Percentiles rank a stretch among this genome's conserved stretches.
Conservation (phyloP, 37 sponge, comb jelly and placozoan species). For the Aphrocallistes beatrix region DNA sequence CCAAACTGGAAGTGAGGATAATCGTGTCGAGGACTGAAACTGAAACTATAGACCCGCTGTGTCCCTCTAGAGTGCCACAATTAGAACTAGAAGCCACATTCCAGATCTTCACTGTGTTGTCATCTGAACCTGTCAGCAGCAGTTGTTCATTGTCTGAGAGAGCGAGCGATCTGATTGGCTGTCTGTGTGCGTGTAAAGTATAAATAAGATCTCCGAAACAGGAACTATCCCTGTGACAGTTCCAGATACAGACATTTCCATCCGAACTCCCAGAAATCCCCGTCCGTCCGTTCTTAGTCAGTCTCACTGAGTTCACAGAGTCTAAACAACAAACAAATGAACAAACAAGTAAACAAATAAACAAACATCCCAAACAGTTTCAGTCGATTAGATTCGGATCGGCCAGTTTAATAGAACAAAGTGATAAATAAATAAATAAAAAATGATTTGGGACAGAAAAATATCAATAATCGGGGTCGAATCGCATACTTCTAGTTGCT, state of each 20-base stretch:
- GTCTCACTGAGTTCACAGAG: neutral
- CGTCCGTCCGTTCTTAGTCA: neutral
- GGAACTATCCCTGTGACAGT: conserved; percentile 6
- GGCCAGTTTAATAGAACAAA: neutral
- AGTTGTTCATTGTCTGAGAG: neutral
- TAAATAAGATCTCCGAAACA: neutral
- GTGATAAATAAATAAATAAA: neutral
- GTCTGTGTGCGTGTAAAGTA: neutral
- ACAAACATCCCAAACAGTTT: too few relatives aligned
- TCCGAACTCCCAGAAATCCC: neutral
- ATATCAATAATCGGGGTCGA: neutral
- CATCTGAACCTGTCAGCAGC: neutral
- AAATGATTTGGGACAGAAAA: neutral
- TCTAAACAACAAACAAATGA: neutral
- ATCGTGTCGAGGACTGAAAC: neutral
- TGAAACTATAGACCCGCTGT: neutral
- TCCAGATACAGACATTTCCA: neutral
- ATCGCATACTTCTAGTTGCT: conserved; percentile 1
- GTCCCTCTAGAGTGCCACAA: neutral
- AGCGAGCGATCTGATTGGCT: conserved; percentile 6
- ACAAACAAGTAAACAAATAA: neutral
- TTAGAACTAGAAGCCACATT: neutral
- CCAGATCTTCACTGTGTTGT: neutral
- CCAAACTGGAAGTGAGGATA: neutral
- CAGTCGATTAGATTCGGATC: too few relatives aligned